Evolutionary conservation across 2,797 vertebrate species (phyloP), one percentile per base, ranked within the genome.

Genomic region (Oreonectes daqikongensis): DNA sequence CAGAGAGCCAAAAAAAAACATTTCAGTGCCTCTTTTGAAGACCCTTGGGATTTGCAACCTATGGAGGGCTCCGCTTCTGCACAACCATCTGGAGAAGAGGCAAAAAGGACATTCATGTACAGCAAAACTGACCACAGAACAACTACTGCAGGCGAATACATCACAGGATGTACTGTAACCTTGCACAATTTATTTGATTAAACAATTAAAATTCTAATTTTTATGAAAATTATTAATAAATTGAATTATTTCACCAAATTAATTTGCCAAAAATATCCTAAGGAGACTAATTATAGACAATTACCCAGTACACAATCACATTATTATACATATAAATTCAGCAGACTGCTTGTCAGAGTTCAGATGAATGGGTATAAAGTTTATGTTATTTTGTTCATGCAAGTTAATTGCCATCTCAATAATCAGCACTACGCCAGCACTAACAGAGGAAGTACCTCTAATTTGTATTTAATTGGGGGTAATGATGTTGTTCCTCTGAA

Each of bases 401-500:
- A 55, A 38, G 42, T 17, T 69, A 28, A 46, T 64, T 10, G 74
- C 66, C 18, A 17, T 22, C 28, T 67, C 26, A 70, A 12, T 40
- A 6, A 24, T 63, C n/a, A 66, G 15, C 68, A 64, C 30, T 40
- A 48, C 22, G 14, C 14, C 40, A 50, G 46, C 69, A 20, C 20
- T n/a, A 61, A 66, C 18, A n/a, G 66, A 69, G 67, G 4, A 40
- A 32, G 30, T 48, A 32, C 28, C 61, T 48, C 68, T 86, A 84
- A 85, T 85, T 77, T 67, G 61, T 48, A 60, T 84, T 86, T 85
- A 85, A 85, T 86, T 74, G 71, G 57, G 71, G 69, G 84, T 83
- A 84, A 83, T 79, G 73, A 57, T 52, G 53, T 9, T 69, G 59
- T 65, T 42, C 22, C 52, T 63, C 68, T 71, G 44, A 60, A 66